These are phyloP conservation scores for Nasonia giraulti DNA, from an alignment of 1,140 invertebrate species.

Conservation along the genomic window DNA sequence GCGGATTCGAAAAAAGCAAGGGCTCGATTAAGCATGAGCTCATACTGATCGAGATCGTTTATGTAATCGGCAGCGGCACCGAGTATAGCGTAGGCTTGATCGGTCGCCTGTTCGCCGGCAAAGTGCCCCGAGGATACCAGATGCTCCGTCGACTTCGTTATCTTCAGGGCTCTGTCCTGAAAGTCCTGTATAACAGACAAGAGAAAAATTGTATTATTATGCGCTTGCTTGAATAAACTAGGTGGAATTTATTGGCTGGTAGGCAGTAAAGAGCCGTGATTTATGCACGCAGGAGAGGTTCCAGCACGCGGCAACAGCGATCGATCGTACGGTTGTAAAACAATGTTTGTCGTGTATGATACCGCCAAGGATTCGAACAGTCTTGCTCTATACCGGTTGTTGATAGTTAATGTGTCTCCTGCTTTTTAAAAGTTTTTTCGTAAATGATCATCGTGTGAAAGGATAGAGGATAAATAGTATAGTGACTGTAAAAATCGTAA, in stretches of 20 bases:
- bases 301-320: not conserved
- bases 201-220: not conserved
- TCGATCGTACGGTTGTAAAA: not conserved
- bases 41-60: constrained; percentile 82
- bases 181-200: constrained; percentile 75
- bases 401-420: not conserved
- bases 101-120: constrained; percentile 82
- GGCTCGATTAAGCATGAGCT: constrained; percentile 80
- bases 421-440: not conserved
- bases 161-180: constrained; percentile 85
- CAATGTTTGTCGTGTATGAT: not conserved
- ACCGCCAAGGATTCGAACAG: not conserved
- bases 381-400: not conserved
- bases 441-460: not conserved
- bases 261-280: not conserved
- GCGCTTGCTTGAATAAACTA: not conserved
- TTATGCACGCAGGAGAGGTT: not conserved
- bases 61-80: constrained; percentile 84
- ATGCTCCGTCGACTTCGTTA: constrained; percentile 86
- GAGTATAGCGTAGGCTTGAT: constrained; percentile 83
- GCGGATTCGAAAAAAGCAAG: constrained; percentile 85
- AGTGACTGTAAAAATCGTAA: no score
- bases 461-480: not conserved
- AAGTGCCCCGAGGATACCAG: constrained; percentile 82
- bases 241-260: not conserved